Base-by-base conservation (phyloP, 2,113 vertebrate genomes). In the Odocoileus virginianus region DNA sequence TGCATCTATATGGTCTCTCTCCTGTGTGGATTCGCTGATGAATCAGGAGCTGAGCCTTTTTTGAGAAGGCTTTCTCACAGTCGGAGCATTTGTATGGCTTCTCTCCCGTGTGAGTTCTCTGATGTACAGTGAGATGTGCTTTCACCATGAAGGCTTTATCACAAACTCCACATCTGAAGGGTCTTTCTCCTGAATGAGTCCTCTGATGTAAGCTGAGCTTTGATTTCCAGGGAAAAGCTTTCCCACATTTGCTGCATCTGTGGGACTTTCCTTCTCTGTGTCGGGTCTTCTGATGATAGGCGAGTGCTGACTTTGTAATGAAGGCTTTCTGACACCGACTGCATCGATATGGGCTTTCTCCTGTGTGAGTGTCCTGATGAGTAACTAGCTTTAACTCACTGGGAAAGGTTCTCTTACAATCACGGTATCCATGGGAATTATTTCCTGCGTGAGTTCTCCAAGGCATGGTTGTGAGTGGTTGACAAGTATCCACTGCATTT, bases 61-160 rank as follows among this genome's bases (percentile, higher is more conserved):
- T 85, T 60, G 54, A 90, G 19, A 95, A 90, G 27, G 64, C 64
- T 76, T 61, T 90, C 27, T 76, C 54, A 95, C 81, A 95, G 5
- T 76, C 87, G 0, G 10, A 61, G 79, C 94, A 95, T 52, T 43
- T 25, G 14, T 90, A 85, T 21, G 87, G 87, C n/a, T 83, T 94
- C 50, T 94, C 33, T 86, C 91, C 82, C 7, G 64, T 86, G 91
- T 76, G 86, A 36, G 93, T 94, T 89, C 93, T 89, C 86, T 71
- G 76, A 57, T 82, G 67, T 2, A 43, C 47, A 36, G 67, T 86
- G 2, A 91, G 82, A 78, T 79, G 88, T 3, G 82, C 67, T 74
- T 74, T 74, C 67, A 95, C 55, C 89, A 91, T 28, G n/a, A 95
- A 91, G 64, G 28, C 87, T 78, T 90, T 95, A 61, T 28, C 79